Conservation (phyloP, 1,140 invertebrate genomes). For the Daktulosphaira vitifoliae region DNA sequence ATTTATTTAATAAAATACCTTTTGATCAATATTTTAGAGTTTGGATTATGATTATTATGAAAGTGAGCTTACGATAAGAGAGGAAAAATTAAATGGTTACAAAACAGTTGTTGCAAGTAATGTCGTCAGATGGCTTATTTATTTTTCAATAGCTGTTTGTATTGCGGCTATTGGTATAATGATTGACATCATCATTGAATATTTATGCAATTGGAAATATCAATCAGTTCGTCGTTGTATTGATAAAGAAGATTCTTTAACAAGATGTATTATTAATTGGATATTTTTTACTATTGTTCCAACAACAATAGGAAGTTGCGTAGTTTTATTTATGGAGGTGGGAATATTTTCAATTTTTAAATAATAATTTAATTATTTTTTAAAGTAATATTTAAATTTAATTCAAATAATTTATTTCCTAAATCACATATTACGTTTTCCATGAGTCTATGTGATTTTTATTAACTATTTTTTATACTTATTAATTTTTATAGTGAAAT, state of each 20-base stretch:
- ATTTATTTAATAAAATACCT: no score
- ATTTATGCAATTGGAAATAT: slow-evolving; percentile 76
- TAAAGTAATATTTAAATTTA: no score
- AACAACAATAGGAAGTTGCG: slow-evolving; percentile 31
- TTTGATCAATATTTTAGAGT: slow-evolving; percentile 53
- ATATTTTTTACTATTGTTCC: slow-evolving; percentile 16
- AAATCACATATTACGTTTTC: no score
- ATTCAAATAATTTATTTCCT: no score
- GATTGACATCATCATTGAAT: slow-evolving; percentile 84
- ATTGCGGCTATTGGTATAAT: slow-evolving; percentile 82
- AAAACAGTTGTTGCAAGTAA: slow-evolving; percentile 66
- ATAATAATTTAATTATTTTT: no score
- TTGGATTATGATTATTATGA: slow-evolving; percentile 85
- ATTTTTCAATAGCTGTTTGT: slow-evolving; percentile 82
- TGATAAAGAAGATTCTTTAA: slow-evolving; percentile 50
- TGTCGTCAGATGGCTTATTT: slow-evolving; percentile 82
- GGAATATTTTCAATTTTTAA: no score
- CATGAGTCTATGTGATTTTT: no score
- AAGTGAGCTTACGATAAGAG: slow-evolving; percentile 69
- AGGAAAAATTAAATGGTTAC: slow-evolving; percentile 65
- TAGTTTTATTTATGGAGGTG: slow-evolving; percentile 30
- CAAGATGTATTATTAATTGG: slow-evolving; percentile 13
- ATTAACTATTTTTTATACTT: no score
- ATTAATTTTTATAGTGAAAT: no score
- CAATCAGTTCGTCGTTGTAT: slow-evolving; percentile 64